These are phyloP conservation scores for Micromussa lordhowensis DNA, from an alignment of 92 coral and sea anemone genomes.

Conservation along the genomic window DNA sequence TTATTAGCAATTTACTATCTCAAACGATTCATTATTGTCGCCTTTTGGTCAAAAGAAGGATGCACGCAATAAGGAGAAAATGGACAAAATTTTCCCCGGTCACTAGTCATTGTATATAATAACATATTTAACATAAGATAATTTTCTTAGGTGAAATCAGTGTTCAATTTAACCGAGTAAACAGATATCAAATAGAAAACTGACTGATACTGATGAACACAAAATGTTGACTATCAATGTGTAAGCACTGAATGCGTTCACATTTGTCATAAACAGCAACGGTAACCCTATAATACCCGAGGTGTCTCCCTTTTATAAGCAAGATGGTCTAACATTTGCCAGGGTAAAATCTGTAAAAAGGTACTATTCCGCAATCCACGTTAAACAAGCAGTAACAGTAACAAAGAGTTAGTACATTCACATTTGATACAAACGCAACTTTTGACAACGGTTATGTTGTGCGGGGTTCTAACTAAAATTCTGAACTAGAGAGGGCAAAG, in stretches of 20 bases:
- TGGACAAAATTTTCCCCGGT: neutral
- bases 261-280: too few species aligned
- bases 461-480: neutral
- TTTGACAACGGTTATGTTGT: neutral
- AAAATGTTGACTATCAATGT: constrained; percentile 8
- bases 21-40: constrained; percentile 13
- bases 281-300: neutral
- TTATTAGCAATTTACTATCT: constrained; percentile 23
- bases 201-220: neutral
- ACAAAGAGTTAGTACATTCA: constrained; percentile 30
- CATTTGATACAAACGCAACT: constrained; percentile 33
- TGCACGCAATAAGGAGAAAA: constrained; percentile 29
- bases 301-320: neutral
- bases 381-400: constrained; percentile 30
- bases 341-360: constrained; percentile 7
- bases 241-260: neutral
- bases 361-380: constrained; percentile 3
- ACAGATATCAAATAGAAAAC: constrained; percentile 29
- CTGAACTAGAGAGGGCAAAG: neutral
- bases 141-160: constrained; percentile 2
- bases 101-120: neutral
- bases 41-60: constrained; percentile 10
- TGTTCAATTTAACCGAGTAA: constrained; percentile 23
- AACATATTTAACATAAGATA: constrained; percentile 18
- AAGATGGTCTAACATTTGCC: too few species aligned